A percentile compares a stretch with the other conserved stretches of the same genome.
These are phyloP conservation scores for Danio aesculapii DNA, from an alignment of 2,797 vertebrate species.

Conservation along the genomic window DNA sequence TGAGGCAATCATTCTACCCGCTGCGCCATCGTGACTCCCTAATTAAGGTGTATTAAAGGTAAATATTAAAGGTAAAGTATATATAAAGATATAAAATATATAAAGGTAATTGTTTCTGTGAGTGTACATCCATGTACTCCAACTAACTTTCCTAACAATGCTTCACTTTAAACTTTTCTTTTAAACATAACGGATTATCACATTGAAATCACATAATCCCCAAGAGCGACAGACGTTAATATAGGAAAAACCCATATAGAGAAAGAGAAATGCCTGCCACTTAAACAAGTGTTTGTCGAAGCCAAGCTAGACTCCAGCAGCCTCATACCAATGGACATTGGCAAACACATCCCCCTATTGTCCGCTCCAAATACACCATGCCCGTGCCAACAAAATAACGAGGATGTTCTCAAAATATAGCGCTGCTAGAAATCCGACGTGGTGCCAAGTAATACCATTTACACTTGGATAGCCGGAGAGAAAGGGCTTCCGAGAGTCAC, in stretches of 20 bases:
- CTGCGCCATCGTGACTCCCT: too few species aligned
- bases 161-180: neutral
- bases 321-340: conserved; percentile 34
- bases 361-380: conserved; percentile 31
- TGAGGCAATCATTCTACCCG: too few species aligned
- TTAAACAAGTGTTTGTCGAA: conserved; percentile 31
- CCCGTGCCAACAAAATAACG: conserved; percentile 44
- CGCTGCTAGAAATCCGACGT: conserved; percentile 66
- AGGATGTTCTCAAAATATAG: conserved; percentile 36
- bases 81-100: too few species aligned
- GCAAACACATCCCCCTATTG: conserved; percentile 32
- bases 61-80: too few species aligned
- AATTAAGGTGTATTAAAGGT: too few species aligned
- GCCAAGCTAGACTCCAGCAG: conserved; percentile 26
- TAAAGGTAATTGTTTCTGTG: too few species aligned
- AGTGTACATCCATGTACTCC: neutral
- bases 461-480: conserved; percentile 70
- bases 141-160: neutral
- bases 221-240: neutral
- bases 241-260: conserved; percentile 4
- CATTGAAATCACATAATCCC: conserved; percentile 12
- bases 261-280: conserved; percentile 1
- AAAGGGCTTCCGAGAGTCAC: conserved; percentile 31
- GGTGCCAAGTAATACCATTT: conserved; percentile 75
- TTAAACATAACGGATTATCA: neutral